Base-by-base conservation (phyloP, 2,113 vertebrate genomes). In the Lepidothrix coronata region DNA sequence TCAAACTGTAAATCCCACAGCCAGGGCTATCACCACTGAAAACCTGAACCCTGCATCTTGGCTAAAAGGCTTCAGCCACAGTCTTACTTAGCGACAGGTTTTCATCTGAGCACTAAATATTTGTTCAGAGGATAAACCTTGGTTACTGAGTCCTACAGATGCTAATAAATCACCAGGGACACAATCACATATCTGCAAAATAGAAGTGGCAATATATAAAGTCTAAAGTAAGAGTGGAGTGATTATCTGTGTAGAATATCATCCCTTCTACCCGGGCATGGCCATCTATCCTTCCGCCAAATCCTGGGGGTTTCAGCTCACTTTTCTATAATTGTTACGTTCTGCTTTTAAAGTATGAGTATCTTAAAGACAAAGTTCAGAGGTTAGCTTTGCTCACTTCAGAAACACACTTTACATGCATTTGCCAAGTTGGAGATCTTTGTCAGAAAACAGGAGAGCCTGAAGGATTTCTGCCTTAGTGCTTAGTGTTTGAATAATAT, bases 401-500 rank as follows among this genome's bases (percentile, higher is more conserved):
- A 78, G 76, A 92, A 93, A 67, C 57, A 17, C 24, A 35, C 51
- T 91, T 87, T 18, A 28, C 18, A 8, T 48, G 10, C 28, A 41
- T 82, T 85, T 89, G n/a, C 35, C 49, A 43, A 81, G 22, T 37
- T 75, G n/a, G 54, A 25, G 49, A 35, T 89, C 31, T 81, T 73
- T 72, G 39, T 84, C 66, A 92, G 86, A 92, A 81, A 74, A 80
- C 8, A 57, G 73, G 52, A 74, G 77, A 91, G 49, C 48, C 70
- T 85, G 77, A 89, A 92, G 78, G 70, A 78, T 94, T 95, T 85
- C 81, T 91, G 61, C 61, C 70, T 66, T 81, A 58, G 57, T 24
- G 30, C 71, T 78, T 52, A 48, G 41, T 65, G 68, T 75, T 90
- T 8, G 1, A 80, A 80, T 92, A 89, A 81, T 95, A 89, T 96